Conservation (phyloP, 1,140 invertebrate genomes). For the Notospermus geniculatus region DNA sequence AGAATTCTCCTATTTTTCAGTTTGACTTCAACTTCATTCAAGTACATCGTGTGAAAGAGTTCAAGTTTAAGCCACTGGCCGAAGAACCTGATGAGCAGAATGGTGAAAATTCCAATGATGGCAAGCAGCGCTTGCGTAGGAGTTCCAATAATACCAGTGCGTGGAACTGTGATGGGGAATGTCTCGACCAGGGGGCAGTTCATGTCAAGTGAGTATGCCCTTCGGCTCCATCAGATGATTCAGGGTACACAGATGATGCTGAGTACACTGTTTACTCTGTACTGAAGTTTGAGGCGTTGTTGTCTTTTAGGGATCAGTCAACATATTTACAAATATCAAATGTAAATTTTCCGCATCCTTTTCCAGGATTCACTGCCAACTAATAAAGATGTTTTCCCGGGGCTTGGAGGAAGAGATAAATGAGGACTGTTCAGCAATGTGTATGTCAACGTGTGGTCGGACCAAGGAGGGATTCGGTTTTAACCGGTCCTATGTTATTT, state of each 20-base stretch:
- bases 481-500: too few species aligned
- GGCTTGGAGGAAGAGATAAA: slow-evolving; percentile 44
- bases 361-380: slow-evolving; percentile 54
- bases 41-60: slow-evolving; percentile 72
- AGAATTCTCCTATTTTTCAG: too few species aligned
- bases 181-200: slow-evolving; percentile 68
- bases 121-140: neutral
- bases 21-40: slow-evolving; percentile 77
- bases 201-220: slow-evolving; percentile 68
- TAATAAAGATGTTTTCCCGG: slow-evolving; percentile 52
- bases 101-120: slow-evolving; percentile 17
- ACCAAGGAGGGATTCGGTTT: too few species aligned
- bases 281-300: too few species aligned
- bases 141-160: slow-evolving; percentile 47
- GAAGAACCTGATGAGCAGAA: slow-evolving; percentile 24
- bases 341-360: neutral
- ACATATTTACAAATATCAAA: too few species aligned
- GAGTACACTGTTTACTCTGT: too few species aligned
- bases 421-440: neutral
- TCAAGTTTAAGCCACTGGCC: slow-evolving; percentile 64
- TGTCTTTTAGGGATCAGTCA: slow-evolving; percentile 15
- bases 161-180: slow-evolving; percentile 87
- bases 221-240: too few species aligned
- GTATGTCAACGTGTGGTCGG: too few species aligned
- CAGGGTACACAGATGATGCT: too few species aligned